Evolutionary conservation across 2,888 invertebrate species (phyloP), one percentile per base, ranked within the genome.

Genomic region (Tolmerus cingulatus): DNA sequence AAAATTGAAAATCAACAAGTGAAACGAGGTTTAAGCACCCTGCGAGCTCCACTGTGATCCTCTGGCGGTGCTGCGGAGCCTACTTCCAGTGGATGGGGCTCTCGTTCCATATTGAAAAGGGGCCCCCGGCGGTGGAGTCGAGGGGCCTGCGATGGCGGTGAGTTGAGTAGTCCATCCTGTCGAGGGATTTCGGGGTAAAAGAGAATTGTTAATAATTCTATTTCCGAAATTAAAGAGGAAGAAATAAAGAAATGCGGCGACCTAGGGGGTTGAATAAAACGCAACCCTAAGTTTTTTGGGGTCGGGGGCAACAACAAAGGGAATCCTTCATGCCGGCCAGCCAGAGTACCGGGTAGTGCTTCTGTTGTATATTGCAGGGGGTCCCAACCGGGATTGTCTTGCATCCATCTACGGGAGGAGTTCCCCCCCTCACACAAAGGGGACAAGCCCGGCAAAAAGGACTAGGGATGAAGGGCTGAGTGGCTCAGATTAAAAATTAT

Each of bases 171-270:
- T 66, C 66, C 66, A 88, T 87, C 12, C 87, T 87, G 87, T 89
- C 14, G 87, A 89, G 88, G 88, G 88, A 87, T 89, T 89, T 85
- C n/a, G n/a, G 87, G 87, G 88, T 89, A 89, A 89, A 89, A 89
- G 89, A 88, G 89, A 89, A 89, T 89, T 89, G 89, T 89, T 89
- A 89, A 89, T 89, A 89, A 89, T 89, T 89, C 89, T 89, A 89
- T 89, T 89, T 89, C 88, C 85, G 85, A 89, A 89, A 89, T 89
- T 89, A 89, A 86, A 86, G 77, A 77, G 57, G 37, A 74, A 86
- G 57, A 78, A 66, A 78, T 77, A 86, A 76, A 86, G 74, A 51
- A 51, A 74, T 23, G 84, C 8, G 27, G 9, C 43, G 43, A 74
- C 46, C 85, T 43, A n/a, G 74, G 74, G 40, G 30, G 46, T 46